These are phyloP conservation scores for Serripes groenlandicus DNA, from an alignment of 2,888 invertebrate genomes.

Conservation along the genomic window DNA sequence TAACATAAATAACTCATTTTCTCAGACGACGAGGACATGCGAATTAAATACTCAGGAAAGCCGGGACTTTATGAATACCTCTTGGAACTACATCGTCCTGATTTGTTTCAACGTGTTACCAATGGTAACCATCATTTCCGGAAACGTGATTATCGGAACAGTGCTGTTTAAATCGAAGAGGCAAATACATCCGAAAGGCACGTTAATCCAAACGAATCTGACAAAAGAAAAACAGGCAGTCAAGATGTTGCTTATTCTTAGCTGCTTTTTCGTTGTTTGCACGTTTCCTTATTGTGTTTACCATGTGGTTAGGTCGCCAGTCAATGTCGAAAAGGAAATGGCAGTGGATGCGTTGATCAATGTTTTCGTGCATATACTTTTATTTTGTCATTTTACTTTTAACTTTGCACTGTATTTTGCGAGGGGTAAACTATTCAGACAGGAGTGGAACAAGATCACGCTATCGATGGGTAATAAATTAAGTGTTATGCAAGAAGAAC, in stretches of 20 bases:
- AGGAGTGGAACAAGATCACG: background rate
- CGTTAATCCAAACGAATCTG: background rate
- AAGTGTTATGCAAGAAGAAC: too few relatives aligned
- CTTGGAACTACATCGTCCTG: background rate
- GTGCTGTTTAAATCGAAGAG: background rate
- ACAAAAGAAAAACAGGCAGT: background rate
- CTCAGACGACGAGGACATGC: too few relatives aligned
- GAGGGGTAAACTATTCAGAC: background rate
- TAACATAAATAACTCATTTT: background rate
- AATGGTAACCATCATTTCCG: background rate
- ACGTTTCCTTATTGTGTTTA: background rate
- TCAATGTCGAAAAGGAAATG: background rate
- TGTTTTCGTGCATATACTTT: background rate
- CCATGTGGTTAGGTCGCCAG: background rate
- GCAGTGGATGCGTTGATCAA: background rate
- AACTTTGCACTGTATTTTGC: constrained; percentile 4
- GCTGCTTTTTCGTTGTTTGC: background rate
- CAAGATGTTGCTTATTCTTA: background rate
- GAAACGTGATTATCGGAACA: background rate
- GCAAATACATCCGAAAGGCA: background rate
- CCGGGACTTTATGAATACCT: background rate
- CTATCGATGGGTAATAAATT: too few relatives aligned
- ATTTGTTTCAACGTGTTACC: background rate
- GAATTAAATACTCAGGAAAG: background rate
- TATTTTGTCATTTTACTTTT: background rate